Evolutionary conservation across 2,113 vertebrate species (phyloP), one percentile per base, ranked within the genome.

Genomic region (Halichoerus grypus): DNA sequence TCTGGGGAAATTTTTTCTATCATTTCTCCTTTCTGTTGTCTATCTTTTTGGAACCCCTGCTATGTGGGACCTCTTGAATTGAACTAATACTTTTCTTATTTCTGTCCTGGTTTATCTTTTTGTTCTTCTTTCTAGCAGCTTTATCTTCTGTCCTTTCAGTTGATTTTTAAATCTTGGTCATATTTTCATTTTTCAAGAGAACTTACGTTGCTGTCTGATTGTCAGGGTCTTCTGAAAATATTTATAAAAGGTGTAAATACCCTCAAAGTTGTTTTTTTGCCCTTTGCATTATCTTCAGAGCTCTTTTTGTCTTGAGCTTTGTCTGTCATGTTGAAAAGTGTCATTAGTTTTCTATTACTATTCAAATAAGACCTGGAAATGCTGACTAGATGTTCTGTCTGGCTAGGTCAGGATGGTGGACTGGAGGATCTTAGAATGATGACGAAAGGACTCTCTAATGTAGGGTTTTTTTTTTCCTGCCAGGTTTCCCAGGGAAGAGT

Each of bases 181-280:
- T 85, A 63, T 61, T 77, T 93, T 76, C 11, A 13, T 82, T 81
- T 86, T 89, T 26, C 7, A 67, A 85, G 57, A 95, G 18, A n/a
- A 51, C 11, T 74, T 85, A 61, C 22, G 13, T 90, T 85, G 8
- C 16, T 74, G 21, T 85, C 26, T 77, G 39, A 28, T 88, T 96
- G 55, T 57, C 67, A 94, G n/a, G 51, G 22, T 82, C 59, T 51
- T 67, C 28, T 94, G 57, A 89, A 96, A 81, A 69, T 65, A 51
- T 69, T 97, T 92, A 51, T 69, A 69, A 69, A 92, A 91, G 26
- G 33, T 77, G 14, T 95, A 76, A 91, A 79, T 88, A 53, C 55
- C 10, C 11, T 96, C 11, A 79, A 5, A 92, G 14, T 53, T 93
- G 0, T 63, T 59, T 74, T 76, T 79, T 93, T n/a, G 22, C 59